Percentiles rank a stretch among this genome's conserved stretches.
Conservation (phyloP, 2,113 vertebrate genomes). For the Syngnathus typhle region DNA sequence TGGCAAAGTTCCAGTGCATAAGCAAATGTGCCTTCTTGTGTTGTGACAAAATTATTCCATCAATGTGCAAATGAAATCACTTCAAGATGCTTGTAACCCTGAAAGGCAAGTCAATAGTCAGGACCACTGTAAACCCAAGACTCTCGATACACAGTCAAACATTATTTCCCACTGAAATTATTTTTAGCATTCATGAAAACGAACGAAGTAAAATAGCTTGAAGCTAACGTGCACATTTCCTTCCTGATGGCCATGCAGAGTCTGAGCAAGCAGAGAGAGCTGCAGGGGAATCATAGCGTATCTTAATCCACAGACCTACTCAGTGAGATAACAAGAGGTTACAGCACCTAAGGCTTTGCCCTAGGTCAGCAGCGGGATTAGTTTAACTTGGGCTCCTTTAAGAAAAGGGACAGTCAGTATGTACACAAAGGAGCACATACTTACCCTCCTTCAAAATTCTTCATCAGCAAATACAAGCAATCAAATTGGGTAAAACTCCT, state of each 20-base stretch:
- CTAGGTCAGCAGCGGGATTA: slow-evolving; percentile 70
- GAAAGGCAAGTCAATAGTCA: background rate
- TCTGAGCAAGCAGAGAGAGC: slow-evolving; percentile 34
- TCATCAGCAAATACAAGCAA: background rate
- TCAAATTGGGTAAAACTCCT: background rate
- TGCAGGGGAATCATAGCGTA: slow-evolving; percentile 52
- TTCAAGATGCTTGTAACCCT: background rate
- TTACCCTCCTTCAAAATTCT: background rate
- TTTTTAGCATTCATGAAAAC: slow-evolving; percentile 19
- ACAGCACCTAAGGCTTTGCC: slow-evolving; percentile 60
- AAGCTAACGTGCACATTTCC: slow-evolving; percentile 29
- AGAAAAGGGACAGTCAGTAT: slow-evolving; percentile 41
- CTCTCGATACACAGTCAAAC: too few relatives aligned
- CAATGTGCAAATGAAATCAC: background rate
- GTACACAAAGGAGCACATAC: slow-evolving; percentile 15
- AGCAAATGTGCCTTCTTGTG: background rate
- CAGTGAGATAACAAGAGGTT: slow-evolving; percentile 65
- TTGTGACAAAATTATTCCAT: background rate
- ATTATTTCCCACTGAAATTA: slow-evolving; percentile 20
- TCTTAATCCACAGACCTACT: slow-evolving; percentile 74
- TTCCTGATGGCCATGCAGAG: slow-evolving; percentile 17
- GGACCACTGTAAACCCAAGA: too few relatives aligned
- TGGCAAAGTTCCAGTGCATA: too few relatives aligned
- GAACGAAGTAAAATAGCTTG: slow-evolving; percentile 14
- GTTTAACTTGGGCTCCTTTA: slow-evolving; percentile 53